phyloP scores from a whole-genome alignment of 2,888 invertebrate genomes.

The Tanytarsus gracilentus region DNA sequence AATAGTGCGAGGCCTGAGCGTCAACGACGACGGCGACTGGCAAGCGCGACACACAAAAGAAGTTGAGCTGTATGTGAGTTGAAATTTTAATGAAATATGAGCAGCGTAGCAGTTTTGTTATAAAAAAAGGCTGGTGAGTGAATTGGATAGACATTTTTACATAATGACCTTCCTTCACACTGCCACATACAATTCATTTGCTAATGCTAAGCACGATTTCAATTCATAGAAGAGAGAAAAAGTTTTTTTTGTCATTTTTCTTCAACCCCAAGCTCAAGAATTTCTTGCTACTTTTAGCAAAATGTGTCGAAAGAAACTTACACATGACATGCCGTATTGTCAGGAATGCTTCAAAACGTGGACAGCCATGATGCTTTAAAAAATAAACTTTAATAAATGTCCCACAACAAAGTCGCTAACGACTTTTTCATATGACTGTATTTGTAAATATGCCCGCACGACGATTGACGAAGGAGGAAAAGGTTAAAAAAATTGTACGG shows the following conservation, averaged over 20 bases:
- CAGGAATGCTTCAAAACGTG: too few species aligned
- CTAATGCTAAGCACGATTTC: slow-evolving; percentile 27
- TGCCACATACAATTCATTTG: slow-evolving; percentile 22
- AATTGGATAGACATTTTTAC: slow-evolving; percentile 24
- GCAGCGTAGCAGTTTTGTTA: neutral
- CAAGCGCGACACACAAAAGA: slow-evolving; percentile 2
- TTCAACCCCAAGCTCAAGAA: too few species aligned
- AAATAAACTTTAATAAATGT: too few species aligned
- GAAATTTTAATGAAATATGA: slow-evolving; percentile 28
- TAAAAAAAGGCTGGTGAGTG: slow-evolving; percentile 5
- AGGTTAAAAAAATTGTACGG: too few species aligned
- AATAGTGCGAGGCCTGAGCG: neutral
- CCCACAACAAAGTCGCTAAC: too few species aligned
- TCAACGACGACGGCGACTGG: neutral
- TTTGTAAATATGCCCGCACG: too few species aligned
- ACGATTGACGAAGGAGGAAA: too few species aligned
- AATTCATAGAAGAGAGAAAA: slow-evolving; percentile 28
- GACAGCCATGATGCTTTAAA: too few species aligned
- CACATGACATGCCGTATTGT: too few species aligned
- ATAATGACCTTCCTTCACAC: slow-evolving; percentile 28
- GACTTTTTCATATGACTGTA: too few species aligned
- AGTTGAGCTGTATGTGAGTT: slow-evolving; percentile 17
- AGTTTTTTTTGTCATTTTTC: slow-evolving; percentile 23
- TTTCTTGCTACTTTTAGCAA: too few species aligned
- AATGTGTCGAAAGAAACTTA: too few species aligned